Percentiles rank a stretch among this genome's conserved stretches.
phyloP scores from a whole-genome alignment of 2,797 vertebrate genomes.

The Argyrosomus regius region DNA sequence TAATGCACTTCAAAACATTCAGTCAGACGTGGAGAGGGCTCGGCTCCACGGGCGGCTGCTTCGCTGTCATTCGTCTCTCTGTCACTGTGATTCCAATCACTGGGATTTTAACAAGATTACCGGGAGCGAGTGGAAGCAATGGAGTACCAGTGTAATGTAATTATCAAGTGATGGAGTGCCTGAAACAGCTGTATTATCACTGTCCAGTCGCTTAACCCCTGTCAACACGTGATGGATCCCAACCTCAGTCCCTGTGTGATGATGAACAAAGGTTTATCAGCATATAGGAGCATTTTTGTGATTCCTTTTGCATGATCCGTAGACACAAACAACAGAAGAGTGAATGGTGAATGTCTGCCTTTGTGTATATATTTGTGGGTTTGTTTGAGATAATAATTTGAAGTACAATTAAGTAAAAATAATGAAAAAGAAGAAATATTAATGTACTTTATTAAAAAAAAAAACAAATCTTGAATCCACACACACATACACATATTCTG shows the following conservation, averaged over 20 bases:
- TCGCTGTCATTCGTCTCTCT: constrained; percentile 70
- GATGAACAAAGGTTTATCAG: constrained; percentile 37
- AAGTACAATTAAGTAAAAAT: background rate
- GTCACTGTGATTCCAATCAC: constrained; percentile 79
- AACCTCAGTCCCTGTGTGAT: constrained; percentile 35
- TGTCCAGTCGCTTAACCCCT: constrained; percentile 82
- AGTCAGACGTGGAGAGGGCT: constrained; percentile 46
- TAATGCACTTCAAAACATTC: constrained; percentile 58
- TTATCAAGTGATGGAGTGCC: constrained; percentile 84
- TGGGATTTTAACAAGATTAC: constrained; percentile 83
- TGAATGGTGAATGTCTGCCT: background rate
- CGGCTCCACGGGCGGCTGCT: constrained; percentile 33
- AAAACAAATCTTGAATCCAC: constrained; percentile 10
- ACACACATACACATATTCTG: background rate
- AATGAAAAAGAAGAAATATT: constrained; percentile 5
- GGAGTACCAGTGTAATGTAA: constrained; percentile 80
- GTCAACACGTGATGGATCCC: constrained; percentile 78
- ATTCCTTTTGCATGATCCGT: background rate
- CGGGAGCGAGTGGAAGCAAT: constrained; percentile 78
- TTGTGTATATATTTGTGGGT: background rate
- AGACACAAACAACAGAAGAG: background rate
- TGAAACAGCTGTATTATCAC: constrained; percentile 81
- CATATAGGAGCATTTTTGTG: background rate
- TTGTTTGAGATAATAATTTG: background rate
- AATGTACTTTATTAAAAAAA: constrained; percentile 1